Conservation (phyloP, 2,888 invertebrate species). For the Cataglyphis livida region DNA sequence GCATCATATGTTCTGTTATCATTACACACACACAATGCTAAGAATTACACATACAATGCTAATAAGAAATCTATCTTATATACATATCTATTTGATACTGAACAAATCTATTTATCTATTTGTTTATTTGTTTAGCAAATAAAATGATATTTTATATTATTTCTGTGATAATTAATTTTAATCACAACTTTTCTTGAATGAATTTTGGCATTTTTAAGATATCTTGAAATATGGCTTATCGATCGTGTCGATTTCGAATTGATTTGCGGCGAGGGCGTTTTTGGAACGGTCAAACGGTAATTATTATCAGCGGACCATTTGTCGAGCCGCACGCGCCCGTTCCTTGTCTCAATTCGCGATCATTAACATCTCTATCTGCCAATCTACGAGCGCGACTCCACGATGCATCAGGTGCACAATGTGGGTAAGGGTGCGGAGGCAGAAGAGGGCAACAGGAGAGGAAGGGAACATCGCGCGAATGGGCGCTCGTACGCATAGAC, state of each 20-base stretch:
- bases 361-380: conserved; percentile 78
- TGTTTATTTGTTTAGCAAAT: background rate
- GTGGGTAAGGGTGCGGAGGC: conserved; percentile 7
- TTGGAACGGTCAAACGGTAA: conserved; percentile 51
- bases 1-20: too few species aligned
- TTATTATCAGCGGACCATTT: conserved; percentile 68
- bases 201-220: background rate
- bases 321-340: conserved; percentile 59
- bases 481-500: background rate
- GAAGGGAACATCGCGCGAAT: conserved; percentile 27
- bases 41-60: background rate
- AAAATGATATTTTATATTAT: background rate
- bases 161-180: background rate
- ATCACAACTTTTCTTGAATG: background rate
- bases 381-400: conserved; percentile 75
- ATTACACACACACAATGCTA: background rate
- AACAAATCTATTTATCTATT: background rate
- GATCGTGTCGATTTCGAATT: conserved; percentile 38
- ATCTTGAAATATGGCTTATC: background rate
- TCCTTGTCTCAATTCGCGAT: conserved; percentile 76
- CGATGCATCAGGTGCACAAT: conserved; percentile 80
- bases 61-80: background rate
- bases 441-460: conserved; percentile 1
- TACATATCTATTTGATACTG: background rate
- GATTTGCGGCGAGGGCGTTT: conserved; percentile 32